Percentiles rank a stretch among this genome's conserved stretches.
These are phyloP conservation scores for Coregonus suidteri DNA, from an alignment of 2,797 vertebrate species.

Conservation along the genomic window DNA sequence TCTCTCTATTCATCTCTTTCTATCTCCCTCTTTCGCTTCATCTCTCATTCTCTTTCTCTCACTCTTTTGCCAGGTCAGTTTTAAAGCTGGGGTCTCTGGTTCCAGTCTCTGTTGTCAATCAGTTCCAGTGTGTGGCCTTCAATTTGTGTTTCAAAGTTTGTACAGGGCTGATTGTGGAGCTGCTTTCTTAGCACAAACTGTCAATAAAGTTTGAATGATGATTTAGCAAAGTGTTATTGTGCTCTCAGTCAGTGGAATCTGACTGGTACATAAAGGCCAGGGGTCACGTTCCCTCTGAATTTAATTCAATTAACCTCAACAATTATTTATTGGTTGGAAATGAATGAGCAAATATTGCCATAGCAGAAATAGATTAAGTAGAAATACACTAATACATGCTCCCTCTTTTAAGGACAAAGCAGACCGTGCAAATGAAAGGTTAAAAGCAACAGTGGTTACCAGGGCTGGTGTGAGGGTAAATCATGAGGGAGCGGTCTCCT, in stretches of 20 bases:
- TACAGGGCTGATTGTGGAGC: conserved; percentile 60
- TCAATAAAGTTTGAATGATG: conserved; percentile 74
- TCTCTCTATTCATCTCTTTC: conserved; percentile 7
- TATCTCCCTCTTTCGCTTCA: too few species aligned
- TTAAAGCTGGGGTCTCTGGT: conserved; percentile 30
- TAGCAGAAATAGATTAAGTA: neutral
- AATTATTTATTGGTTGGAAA: neutral
- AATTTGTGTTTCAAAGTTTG: conserved; percentile 62
- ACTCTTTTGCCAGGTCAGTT: conserved; percentile 23
- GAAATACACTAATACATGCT: neutral
- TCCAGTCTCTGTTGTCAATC: conserved; percentile 29
- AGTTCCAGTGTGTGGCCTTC: conserved; percentile 67
- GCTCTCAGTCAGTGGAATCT: conserved; percentile 2
- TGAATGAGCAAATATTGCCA: neutral
- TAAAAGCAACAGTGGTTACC: neutral
- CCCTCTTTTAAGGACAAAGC: neutral
- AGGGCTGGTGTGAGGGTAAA: neutral
- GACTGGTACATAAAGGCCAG: conserved; percentile 9
- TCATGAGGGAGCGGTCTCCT: neutral
- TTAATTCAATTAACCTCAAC: conserved; percentile 23
- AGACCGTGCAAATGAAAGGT: neutral
- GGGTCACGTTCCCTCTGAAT: neutral
- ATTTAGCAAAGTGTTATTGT: conserved; percentile 20
- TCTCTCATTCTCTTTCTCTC: conserved; percentile 12
- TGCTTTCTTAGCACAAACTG: conserved; percentile 68